phyloP scores from a whole-genome alignment of 1,140 invertebrate species.

The Drosophila ananassae region DNA sequence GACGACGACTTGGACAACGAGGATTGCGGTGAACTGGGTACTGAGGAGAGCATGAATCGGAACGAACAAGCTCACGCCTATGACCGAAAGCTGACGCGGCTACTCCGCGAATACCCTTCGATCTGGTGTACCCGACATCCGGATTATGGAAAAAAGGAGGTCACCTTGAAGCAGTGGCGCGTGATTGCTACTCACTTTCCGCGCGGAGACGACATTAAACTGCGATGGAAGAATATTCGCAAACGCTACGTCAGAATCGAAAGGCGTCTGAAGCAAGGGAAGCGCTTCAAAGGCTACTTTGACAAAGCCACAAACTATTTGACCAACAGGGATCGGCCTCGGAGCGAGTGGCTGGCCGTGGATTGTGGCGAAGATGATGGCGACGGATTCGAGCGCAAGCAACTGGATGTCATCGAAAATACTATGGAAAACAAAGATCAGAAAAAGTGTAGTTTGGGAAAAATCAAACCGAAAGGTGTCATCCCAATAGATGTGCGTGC shows the following conservation, averaged over 20 bases:
- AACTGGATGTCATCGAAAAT: conserved; percentile 73
- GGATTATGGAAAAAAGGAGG: conserved; percentile 76
- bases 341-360: conserved; percentile 61
- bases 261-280: conserved; percentile 63
- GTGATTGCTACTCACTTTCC: conserved; percentile 75
- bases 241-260: conserved; percentile 77
- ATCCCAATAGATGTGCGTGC: conserved; percentile 66
- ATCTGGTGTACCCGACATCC: conserved; percentile 78
- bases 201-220: conserved; percentile 69
- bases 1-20: conserved; percentile 60
- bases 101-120: conserved; percentile 74
- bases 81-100: conserved; percentile 70
- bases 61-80: conserved; percentile 77
- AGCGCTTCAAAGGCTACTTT: conserved; percentile 80
- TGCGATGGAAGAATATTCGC: conserved; percentile 79
- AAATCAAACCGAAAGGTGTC: conserved; percentile 9
- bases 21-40: conserved; percentile 43
- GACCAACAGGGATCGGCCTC: conserved; percentile 66
- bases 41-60: conserved; percentile 75
- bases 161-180: conserved; percentile 75
- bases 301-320: conserved; percentile 81
- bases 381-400: conserved; percentile 65
- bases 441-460: background rate
- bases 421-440: conserved; percentile 43
- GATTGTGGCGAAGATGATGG: conserved; percentile 78